Evolutionary conservation across 2,888 invertebrate species (phyloP).

Genomic region (Ischnura elegans): DNA sequence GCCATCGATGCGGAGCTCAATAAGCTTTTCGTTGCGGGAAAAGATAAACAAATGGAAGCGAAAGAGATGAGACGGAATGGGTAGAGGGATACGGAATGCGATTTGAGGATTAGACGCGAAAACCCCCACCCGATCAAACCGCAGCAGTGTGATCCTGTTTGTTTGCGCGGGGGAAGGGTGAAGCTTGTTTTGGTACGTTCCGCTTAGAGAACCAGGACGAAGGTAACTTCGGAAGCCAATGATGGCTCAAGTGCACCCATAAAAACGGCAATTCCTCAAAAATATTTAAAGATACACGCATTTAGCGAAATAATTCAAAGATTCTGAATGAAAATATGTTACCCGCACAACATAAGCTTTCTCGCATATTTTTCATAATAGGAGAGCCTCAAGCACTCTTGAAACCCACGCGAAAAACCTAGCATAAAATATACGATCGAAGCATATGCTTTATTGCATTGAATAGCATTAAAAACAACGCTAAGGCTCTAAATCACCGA

Average conservation of each 20-base stretch:
- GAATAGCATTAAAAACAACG: too few species aligned
- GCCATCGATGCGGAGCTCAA: not conserved
- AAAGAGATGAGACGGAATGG: not conserved
- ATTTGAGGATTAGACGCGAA: slow-evolving; percentile 7
- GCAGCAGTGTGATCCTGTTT: slow-evolving; percentile 18
- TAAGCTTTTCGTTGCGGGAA: not conserved
- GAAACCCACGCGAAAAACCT: too few species aligned
- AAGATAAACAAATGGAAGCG: slow-evolving; percentile 4
- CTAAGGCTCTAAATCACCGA: too few species aligned
- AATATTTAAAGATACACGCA: not conserved
- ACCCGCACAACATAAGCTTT: too few species aligned
- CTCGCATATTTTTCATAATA: too few species aligned
- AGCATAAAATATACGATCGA: too few species aligned
- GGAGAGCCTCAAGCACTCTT: too few species aligned
- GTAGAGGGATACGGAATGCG: not conserved
- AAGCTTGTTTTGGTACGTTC: not conserved
- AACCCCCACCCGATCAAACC: not conserved
- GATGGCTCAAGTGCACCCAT: not conserved
- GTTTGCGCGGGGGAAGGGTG: not conserved
- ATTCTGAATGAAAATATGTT: too few species aligned
- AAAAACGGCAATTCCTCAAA: not conserved
- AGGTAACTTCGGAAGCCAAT: not conserved
- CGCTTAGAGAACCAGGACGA: not conserved
- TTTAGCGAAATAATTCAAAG: too few species aligned
- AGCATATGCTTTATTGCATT: too few species aligned